Evolutionary conservation across 1,140 invertebrate genomes (phyloP), one percentile per base, ranked within the genome.

Genomic region (Drosophila tristis): DNA sequence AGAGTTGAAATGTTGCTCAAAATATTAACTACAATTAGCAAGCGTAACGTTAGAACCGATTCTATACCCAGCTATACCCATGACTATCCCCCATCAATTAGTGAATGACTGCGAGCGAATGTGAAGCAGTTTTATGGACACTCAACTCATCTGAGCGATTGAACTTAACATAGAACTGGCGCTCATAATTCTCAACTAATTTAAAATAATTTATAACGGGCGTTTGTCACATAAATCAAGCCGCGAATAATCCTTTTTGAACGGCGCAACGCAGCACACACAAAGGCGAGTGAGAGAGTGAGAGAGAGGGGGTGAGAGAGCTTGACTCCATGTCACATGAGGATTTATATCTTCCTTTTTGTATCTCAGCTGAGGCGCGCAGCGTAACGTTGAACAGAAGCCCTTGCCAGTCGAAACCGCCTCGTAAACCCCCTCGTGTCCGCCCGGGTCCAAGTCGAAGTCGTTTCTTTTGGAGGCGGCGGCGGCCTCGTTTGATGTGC

Each of bases 271-370:
- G 26, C 26, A 29, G 63, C 67, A 70, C 53, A 54, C 67, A 70
- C 67, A 70, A 71, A 66, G 70, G 67, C 64, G 44, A 58, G 20
- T 20, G 42, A 59, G 49, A 70, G 68, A 77, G 77, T 74, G 77
- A 74, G 64, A 13, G 35, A 4, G 35, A 60, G 49, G 45, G 54
- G 55, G 49, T 74, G 74, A 80, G 77, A 80, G 84, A 84, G 85
- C 84, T 89, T 81, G 76, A 80, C 85, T 84, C 44, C 76, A 90
- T 80, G 84, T 89, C 84, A 89, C 72, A 74, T 80, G 59, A 89
- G 85, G 85, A 89, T 89, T 89, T 89, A 89, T 89, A 85, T 84
- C 84, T 89, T 89, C 84, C 84, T 89, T 89, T 84, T 64, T 61
- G 72, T 75, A 75, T 76, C 76, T 56, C 67, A 71, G 59, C 62